Evolutionary conservation across 2,797 vertebrate species (phyloP), one percentile per base, ranked within the genome.

Genomic region (Moxostoma hubbsi): DNA sequence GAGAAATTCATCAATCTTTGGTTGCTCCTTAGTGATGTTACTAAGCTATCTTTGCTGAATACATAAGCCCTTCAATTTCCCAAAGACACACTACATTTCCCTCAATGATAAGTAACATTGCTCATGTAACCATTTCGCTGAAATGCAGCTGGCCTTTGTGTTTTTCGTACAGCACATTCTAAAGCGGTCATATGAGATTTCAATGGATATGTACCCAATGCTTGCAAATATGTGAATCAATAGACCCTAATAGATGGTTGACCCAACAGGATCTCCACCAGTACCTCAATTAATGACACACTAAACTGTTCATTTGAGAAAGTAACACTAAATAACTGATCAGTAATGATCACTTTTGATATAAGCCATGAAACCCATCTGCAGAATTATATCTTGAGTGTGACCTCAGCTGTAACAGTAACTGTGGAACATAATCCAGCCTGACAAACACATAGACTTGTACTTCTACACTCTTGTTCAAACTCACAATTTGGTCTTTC

Each of bases 141-240:
- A 77, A 77, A 66, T 78, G 58, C 58, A 54, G 67, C 49, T 46
- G 67, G 67, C 76, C 55, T 63, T n/a, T 53, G 66, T 47, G 58
- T 49, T 18, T 78, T 59, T 77, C 75, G 66, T 64, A 13, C 46
- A 78, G 50, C 50, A 13, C 49, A 63, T 63, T 53, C 24, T 24
- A 24, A 58, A 70, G 75, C 66, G 69, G 66, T 57, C 66, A 77
- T 55, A 63, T 58, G 54, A 55, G 76, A 78, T 78, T 70, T 71
- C 2, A 54, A 71, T 6, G 16, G 67, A 78, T 71, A 24, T 62
- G 57, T 61, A 61, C 55, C 7, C 10, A 68, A 67, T 11, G 4
- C 46, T 12, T 51, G 10, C 9, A 59, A 63, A 36, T 71, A 50
- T 70, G 12, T 43, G 51, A 5, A 55, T 45, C 16, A 55, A 16